Conservation (phyloP, 2,888 invertebrate genomes). For the Scaeva pyrastri region DNA sequence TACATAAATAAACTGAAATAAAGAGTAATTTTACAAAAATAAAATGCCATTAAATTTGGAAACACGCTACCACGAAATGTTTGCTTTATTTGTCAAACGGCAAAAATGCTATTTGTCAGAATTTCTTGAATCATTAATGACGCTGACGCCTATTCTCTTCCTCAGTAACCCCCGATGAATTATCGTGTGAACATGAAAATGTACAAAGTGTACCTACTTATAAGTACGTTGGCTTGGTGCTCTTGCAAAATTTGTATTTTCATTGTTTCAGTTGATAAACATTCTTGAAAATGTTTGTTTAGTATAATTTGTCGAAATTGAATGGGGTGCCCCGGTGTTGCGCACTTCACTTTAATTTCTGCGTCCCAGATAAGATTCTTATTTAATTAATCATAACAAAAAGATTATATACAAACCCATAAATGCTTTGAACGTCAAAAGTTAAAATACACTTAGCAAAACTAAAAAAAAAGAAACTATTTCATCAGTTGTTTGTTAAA, state of each 20-base stretch:
- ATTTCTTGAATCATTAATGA: slow-evolving; percentile 38
- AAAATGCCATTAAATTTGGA: slow-evolving; percentile 3
- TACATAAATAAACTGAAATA: no score
- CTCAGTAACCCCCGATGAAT: neutral
- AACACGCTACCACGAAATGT: slow-evolving; percentile 9
- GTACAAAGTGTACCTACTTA: neutral
- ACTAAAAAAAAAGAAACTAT: no score
- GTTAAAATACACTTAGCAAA: neutral
- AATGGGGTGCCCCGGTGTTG: slow-evolving; percentile 20
- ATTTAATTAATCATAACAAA: slow-evolving; percentile 1
- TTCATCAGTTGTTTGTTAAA: no score
- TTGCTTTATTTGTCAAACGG: neutral
- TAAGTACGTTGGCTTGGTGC: slow-evolving; percentile 2
- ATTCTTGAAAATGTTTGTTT: neutral
- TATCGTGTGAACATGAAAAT: slow-evolving; percentile 17
- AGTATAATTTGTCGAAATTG: neutral
- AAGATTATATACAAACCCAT: neutral
- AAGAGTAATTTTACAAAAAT: neutral
- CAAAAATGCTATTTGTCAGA: neutral
- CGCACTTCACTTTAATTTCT: slow-evolving; percentile 43
- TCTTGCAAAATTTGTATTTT: slow-evolving; percentile 27
- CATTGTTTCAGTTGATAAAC: neutral
- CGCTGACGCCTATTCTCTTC: neutral
- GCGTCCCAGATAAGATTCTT: slow-evolving; percentile 31
- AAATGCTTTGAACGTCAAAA: neutral